Conservation (phyloP, 2,888 invertebrate genomes). For the Chesias legatella region DNA sequence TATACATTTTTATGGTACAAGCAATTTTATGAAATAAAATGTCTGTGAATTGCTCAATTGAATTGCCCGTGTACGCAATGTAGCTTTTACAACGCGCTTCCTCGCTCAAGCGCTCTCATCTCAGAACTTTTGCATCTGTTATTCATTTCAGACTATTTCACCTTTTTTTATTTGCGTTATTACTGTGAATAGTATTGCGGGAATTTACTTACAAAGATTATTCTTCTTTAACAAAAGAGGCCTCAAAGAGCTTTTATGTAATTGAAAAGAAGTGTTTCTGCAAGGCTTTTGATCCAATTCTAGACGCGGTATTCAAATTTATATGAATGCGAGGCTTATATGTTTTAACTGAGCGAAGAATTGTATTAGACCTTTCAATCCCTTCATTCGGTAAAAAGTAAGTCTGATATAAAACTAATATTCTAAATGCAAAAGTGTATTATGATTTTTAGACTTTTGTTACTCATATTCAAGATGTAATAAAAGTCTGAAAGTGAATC, state of each 20-base stretch:
- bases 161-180: slow-evolving; percentile 14
- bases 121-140: slow-evolving; percentile 26
- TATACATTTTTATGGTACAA: too few species aligned
- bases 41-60: too few species aligned
- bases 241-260: slow-evolving; percentile 9
- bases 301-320: slow-evolving; percentile 1
- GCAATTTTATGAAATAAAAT: too few species aligned
- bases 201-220: slow-evolving; percentile 10
- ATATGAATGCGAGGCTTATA: slow-evolving; percentile 11
- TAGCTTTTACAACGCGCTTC: slow-evolving; percentile 32
- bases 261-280: slow-evolving; percentile 3
- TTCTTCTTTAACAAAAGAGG: slow-evolving; percentile 3
- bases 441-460: too few species aligned
- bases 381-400: too few species aligned
- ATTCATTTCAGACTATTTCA: slow-evolving; percentile 24
- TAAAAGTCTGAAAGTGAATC: too few species aligned
- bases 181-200: slow-evolving; percentile 10
- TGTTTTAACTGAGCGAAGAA: too few species aligned
- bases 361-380: too few species aligned
- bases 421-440: too few species aligned
- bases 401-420: too few species aligned
- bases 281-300: not conserved
- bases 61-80: too few species aligned
- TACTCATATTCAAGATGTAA: too few species aligned
- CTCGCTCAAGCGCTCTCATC: slow-evolving; percentile 22